Conservation (phyloP, 1,140 invertebrate genomes). For the Pachypeltis micranthus region DNA sequence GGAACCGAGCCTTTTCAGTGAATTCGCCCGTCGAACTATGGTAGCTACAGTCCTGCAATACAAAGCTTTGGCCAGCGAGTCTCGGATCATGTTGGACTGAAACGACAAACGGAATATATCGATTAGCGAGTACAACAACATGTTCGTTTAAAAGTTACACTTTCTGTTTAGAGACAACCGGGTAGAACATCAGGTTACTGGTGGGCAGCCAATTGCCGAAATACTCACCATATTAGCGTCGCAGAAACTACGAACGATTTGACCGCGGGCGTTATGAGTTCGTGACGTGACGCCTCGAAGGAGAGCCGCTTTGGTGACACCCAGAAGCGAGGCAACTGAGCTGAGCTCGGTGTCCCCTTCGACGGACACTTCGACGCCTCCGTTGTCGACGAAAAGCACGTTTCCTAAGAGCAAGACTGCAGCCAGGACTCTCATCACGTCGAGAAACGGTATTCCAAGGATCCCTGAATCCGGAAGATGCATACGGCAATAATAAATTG, state of each 20-base stretch:
- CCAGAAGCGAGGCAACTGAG: slow-evolving; percentile 70
- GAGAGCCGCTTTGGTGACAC: slow-evolving; percentile 60
- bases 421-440: slow-evolving; percentile 81
- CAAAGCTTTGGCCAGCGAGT: slow-evolving; percentile 81
- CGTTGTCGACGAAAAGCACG: slow-evolving; percentile 67
- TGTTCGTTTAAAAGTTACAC: too few species aligned
- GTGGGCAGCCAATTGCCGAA: too few species aligned
- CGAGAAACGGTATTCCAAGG: slow-evolving; percentile 83
- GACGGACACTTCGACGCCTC: slow-evolving; percentile 51
- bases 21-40: slow-evolving; percentile 83
- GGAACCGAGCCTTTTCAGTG: slow-evolving; percentile 73
- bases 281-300: slow-evolving; percentile 70
- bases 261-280: slow-evolving; percentile 72
- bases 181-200: too few species aligned
- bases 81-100: slow-evolving; percentile 70
- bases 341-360: slow-evolving; percentile 67
- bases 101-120: too few species aligned
- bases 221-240: slow-evolving; percentile 60
- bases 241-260: slow-evolving; percentile 69
- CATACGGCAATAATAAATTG: too few species aligned
- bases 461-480: too few species aligned
- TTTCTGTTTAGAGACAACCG: too few species aligned
- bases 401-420: slow-evolving; percentile 84
- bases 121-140: too few species aligned
- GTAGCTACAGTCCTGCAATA: slow-evolving; percentile 92